Evolutionary conservation across 2,113 vertebrate species (phyloP), one percentile per base, ranked within the genome.

Genomic region (Urocynchramus pylzowi): DNA sequence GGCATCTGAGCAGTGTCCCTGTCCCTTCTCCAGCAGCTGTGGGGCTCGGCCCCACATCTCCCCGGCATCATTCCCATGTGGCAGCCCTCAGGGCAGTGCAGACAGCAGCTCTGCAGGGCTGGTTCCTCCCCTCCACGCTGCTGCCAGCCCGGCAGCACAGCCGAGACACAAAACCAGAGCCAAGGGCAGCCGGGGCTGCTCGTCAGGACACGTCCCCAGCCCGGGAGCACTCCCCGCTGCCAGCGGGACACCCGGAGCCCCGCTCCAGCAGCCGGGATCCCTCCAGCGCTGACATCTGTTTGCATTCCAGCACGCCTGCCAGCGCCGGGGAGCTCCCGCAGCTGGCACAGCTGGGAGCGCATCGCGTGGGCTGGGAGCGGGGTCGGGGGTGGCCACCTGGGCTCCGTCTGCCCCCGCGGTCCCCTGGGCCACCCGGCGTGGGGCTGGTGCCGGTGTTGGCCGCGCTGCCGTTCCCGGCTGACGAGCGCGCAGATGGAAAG

Each of bases 191-290:
- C 12, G 10, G 2, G 52, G 82, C 69, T 63, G n/a, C 50, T 71
- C 16, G 11, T 69, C 83, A 60, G 87, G 87, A 78, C 5, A 10
- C 2, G 54, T 60, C 83, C 83, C 44, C 53, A 27, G 37, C n/a
- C 21, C 13, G 0, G 67, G 45, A 83, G 79, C 79, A 16, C 31
- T 75, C 65, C 31, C 28, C 0, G 16, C 56, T 60, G 71, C 84
- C 6, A 49, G 85, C 45, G 31, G 73, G 84, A 37, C 7, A 10
- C 45, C 73, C 16, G 8, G 41, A 65, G 64, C 87, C n/a, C 49
- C 4, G 53, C 69, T 90, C 65, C 65, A 76, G 71, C 79, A 39
- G 89, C 84, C 33, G 84, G 89, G 33, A 91, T 96, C 81, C 89
- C 91, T 92, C 89, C 30, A 2, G 78, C 9, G 6, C 83, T 67